Base-by-base conservation (phyloP, 2,888 invertebrate species). In the Tiliacea aurago region DNA sequence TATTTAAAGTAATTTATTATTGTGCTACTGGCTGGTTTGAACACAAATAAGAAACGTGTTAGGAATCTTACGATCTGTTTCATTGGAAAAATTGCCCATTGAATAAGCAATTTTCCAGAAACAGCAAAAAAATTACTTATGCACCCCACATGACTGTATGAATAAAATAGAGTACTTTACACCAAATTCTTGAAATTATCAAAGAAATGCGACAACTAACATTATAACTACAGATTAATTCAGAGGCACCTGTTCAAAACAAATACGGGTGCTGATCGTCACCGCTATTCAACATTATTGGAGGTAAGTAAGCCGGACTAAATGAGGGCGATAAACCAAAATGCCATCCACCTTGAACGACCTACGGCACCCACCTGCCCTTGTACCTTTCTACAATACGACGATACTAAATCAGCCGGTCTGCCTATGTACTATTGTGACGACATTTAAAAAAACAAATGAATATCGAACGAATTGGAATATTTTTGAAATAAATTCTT, bases 281-380 rank as follows among this genome's bases (percentile, higher is more conserved):
- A 83, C 71, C 74, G 72, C 78, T 76, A 76, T 76, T 71, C 70
- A 69, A 82, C 68, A 75, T 79, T 85, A 87, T 87, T 75, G 79
- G 75, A 69, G 72, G 80, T 83, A 81, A 85, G 80, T 83, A 81
- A 85, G 85, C 68, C 78, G 77, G 74, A 76, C 84, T 84, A 87
- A 88, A 89, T 86, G 82, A 82, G 73, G 70, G 85, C 86, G 78
- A 88, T 91, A 89, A 91, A 91, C 88, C 88, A 89, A 90, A 91
- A 91, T 90, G 92, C 86, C 90, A 91, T 91, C 89, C 90, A 91
- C 93, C 89, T 90, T 89, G 73, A 67, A 45, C 89, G 90, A 90
- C 89, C 89, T 83, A 81, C 76, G 67, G 68, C 68, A 73, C 73
- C 81, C 93, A 93, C 91, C 93, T 93, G 93, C 90, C 86, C 77